These are phyloP conservation scores for Platyrinchus mystaceus DNA, from an alignment of 2,797 vertebrate genomes.

Conservation along the genomic window DNA sequence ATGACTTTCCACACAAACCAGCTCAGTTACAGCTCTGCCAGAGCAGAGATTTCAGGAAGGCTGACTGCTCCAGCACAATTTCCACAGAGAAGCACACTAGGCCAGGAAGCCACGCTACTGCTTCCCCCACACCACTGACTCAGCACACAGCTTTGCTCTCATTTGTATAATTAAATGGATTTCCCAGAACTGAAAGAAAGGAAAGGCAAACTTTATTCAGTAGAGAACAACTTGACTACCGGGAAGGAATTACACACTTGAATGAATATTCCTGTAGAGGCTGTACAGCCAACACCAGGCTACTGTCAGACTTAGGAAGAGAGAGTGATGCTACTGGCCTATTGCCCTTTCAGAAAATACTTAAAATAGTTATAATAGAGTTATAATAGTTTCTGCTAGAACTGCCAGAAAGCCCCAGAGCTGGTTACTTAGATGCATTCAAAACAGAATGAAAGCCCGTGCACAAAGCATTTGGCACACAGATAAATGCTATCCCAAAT, in stretches of 20 bases:
- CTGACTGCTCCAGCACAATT: background rate
- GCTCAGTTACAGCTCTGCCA: background rate
- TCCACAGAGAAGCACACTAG: background rate
- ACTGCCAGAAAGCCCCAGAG: background rate
- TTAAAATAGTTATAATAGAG: background rate
- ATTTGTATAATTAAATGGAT: slow-evolving; percentile 19
- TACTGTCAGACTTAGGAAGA: background rate
- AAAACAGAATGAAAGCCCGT: background rate
- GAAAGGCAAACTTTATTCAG: slow-evolving; percentile 11
- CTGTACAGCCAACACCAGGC: background rate
- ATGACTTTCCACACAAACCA: background rate
- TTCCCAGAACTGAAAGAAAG: slow-evolving; percentile 56
- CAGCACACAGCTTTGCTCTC: background rate
- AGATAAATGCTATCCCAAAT: background rate
- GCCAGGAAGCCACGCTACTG: background rate
- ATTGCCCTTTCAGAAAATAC: background rate
- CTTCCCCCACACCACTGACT: slow-evolving; percentile 14
- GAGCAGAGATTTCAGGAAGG: background rate
- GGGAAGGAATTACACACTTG: slow-evolving; percentile 43
- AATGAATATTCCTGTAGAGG: background rate
- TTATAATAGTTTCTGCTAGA: background rate
- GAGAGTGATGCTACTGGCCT: background rate
- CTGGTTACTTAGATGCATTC: background rate
- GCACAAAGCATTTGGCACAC: background rate
- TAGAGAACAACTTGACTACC: background rate